Evolutionary conservation across 1,140 invertebrate genomes (phyloP).

Genomic region (Teleogryllus occipitalis): DNA sequence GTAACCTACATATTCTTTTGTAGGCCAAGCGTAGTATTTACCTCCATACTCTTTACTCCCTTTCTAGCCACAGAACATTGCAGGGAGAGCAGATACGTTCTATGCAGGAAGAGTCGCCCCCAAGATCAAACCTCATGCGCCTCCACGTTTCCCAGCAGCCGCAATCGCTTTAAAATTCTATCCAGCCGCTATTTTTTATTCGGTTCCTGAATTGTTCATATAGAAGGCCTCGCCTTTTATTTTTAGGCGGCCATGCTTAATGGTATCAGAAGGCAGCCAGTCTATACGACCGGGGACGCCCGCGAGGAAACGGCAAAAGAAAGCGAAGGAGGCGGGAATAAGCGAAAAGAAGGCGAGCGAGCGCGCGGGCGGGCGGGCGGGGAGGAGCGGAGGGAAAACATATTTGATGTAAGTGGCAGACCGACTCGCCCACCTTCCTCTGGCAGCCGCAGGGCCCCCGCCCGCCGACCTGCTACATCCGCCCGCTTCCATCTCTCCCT

Average conservation of each 20-base stretch:
- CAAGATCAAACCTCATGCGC: too few relatives aligned
- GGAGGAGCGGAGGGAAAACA: background rate
- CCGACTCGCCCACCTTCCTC: too few relatives aligned
- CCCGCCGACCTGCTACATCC: too few relatives aligned
- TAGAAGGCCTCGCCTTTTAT: background rate
- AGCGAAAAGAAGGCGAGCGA: background rate
- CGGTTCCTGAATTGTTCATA: constrained; percentile 4
- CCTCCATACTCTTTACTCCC: too few relatives aligned
- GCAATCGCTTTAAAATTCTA: constrained; percentile 4
- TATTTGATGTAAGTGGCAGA: constrained; percentile 1
- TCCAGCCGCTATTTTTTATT: background rate
- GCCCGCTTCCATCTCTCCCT: background rate
- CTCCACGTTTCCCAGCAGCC: too few relatives aligned
- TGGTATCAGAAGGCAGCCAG: background rate
- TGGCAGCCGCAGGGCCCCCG: too few relatives aligned
- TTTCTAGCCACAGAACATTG: too few relatives aligned
- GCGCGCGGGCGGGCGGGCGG: too few relatives aligned
- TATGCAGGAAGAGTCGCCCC: too few relatives aligned
- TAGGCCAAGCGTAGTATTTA: too few relatives aligned
- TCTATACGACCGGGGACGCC: background rate
- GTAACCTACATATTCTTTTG: too few relatives aligned
- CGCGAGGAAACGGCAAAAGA: background rate
- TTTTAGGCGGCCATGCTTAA: constrained; percentile 3
- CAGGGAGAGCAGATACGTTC: too few relatives aligned
- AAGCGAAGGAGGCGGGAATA: background rate